phyloP scores from a whole-genome alignment of 2,113 vertebrate genomes.

The Meles meles region DNA sequence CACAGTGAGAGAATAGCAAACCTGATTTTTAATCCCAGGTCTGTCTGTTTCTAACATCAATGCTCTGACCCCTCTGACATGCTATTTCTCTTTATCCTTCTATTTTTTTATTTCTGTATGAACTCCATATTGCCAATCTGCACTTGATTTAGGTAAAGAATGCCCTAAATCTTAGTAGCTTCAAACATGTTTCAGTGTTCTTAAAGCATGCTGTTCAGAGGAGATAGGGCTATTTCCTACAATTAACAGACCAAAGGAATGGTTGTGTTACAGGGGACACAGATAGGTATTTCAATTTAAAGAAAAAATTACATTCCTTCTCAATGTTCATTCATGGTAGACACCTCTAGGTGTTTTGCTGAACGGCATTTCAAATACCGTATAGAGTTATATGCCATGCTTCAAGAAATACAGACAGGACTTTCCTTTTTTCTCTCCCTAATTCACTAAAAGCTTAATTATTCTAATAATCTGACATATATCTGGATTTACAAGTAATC shows the following conservation, averaged over 20 bases:
- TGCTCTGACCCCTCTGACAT: background rate
- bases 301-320: background rate
- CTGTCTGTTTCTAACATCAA: background rate
- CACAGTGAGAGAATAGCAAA: background rate
- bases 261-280: background rate
- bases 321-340: background rate
- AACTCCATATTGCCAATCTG: background rate
- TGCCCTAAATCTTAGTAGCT: background rate
- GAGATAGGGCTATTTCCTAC: background rate
- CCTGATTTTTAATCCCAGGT: background rate
- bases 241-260: slow-evolving; percentile 12
- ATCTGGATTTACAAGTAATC: slow-evolving; percentile 55
- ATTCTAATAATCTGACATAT: slow-evolving; percentile 35
- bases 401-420: background rate
- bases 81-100: background rate
- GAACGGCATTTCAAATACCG: background rate
- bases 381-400: background rate
- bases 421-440: background rate
- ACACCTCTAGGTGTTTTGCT: background rate
- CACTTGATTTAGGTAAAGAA: background rate
- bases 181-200: background rate
- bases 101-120: background rate
- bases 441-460: slow-evolving; percentile 10
- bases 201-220: background rate
- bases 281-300: background rate